Evolutionary conservation across 1,140 invertebrate genomes (phyloP), one percentile per base, ranked within the genome.

Genomic region (Copidosoma floridanum): DNA sequence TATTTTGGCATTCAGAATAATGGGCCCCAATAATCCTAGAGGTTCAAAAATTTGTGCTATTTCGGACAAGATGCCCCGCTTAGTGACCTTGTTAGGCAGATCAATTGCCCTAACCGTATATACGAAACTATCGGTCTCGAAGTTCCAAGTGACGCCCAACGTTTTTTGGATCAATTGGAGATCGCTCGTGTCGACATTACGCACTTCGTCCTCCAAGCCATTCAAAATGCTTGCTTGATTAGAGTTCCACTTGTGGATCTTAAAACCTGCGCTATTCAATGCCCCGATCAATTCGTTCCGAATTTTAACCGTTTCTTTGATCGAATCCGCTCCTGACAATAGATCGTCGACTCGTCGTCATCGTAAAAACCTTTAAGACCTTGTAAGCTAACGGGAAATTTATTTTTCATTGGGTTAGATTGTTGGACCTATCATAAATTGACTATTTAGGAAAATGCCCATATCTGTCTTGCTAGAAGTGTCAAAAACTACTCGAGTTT

Each of bases 1-100:
- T 8, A 71, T 64, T 52, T 79, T 80, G 0, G 66, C 62, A 18
- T 44, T 43, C 2, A 75, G 58, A 0, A 69, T 64, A 2, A 63
- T n/a, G 0, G 61, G 53, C 0, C 60, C 60, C 24, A 54, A 24
- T 23, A 54, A 23, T 11, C 52, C 52, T 38, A 63, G 10, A 1
- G 61, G 61, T 8, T 63, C 54, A 27, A 27, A 57, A 11, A 63
- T 63, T 11, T 41, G 48, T 2, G 61, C 47, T 2, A 63, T 57
- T 35, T 61, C 44, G 0, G 52, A 50, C 2, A 61, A 46, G 10
- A 43, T 43, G 1, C 1, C 14, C n/a, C 41, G 2, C 16, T 43
- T 43, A 21, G 41, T 43, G 10, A 43, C 8, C 12, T 20, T 43
- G 11, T 43, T 20, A 5, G n/a, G n/a, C n/a, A 43, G 6, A 20